A percentile compares a stretch with the other conserved stretches of the same genome.
phyloP scores from a whole-genome alignment of 1,140 invertebrate species.

The Philopotamus ludificatus region DNA sequence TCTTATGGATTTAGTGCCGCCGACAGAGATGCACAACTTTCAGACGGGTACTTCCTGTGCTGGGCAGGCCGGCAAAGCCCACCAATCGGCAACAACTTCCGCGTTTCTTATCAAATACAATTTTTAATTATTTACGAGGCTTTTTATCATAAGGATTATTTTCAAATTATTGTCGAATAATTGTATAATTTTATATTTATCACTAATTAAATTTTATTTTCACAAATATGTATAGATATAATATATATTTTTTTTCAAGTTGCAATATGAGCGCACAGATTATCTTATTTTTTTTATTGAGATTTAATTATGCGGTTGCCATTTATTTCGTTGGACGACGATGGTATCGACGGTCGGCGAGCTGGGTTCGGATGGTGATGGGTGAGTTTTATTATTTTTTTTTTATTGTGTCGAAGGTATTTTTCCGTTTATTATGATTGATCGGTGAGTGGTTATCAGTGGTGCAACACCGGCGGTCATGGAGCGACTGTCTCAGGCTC shows the following conservation, averaged over 20 bases:
- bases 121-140: conserved; percentile 12
- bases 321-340: too few relatives aligned
- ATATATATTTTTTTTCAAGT: conserved; percentile 6
- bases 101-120: neutral
- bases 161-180: conserved; percentile 23
- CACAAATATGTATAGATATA: neutral
- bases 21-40: conserved; percentile 34
- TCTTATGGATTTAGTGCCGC: conserved; percentile 3
- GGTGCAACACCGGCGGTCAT: conserved; percentile 35
- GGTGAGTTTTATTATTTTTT: neutral
- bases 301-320: too few relatives aligned
- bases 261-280: neutral
- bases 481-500: conserved; percentile 43
- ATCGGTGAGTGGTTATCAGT: conserved; percentile 38
- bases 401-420: conserved; percentile 7
- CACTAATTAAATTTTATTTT: neutral
- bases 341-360: too few relatives aligned
- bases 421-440: too few relatives aligned
- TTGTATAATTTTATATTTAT: neutral
- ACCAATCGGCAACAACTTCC: conserved; percentile 33
- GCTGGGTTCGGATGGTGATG: too few relatives aligned
- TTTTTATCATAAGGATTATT: conserved; percentile 10
- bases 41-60: conserved; percentile 17
- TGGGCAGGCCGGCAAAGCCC: conserved; percentile 27
- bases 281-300: too few relatives aligned